A percentile compares a stretch with the other conserved stretches of the same genome.
phyloP scores from a whole-genome alignment of 2,888 invertebrate genomes.

The Cerceris ruficornis region DNA sequence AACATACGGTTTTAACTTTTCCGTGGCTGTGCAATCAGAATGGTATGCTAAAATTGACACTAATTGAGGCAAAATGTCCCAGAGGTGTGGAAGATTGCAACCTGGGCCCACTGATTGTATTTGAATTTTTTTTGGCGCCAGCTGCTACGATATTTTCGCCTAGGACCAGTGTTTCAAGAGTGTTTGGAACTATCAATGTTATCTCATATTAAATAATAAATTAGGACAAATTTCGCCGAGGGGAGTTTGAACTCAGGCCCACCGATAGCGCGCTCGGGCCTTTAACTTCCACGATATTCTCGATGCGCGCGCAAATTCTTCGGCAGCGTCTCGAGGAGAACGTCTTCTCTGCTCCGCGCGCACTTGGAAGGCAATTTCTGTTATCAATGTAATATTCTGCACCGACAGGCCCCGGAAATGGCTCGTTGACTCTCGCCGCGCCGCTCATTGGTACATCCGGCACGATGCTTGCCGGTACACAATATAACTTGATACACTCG shows the following conservation, averaged over 20 bases:
- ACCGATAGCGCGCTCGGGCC: neutral
- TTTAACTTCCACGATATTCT: neutral
- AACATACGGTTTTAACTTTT: too few species aligned
- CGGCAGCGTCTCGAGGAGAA: conserved; percentile 25
- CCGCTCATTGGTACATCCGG: conserved; percentile 80
- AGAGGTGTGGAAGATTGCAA: neutral
- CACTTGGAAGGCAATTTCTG: conserved; percentile 73
- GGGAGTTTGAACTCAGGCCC: too few species aligned
- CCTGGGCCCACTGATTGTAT: neutral
- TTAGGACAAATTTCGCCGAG: too few species aligned
- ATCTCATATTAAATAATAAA: neutral
- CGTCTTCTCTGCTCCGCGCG: conserved; percentile 50
- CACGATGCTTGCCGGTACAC: conserved; percentile 72
- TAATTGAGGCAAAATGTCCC: neutral
- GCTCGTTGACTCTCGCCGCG: conserved; percentile 79
- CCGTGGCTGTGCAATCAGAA: too few species aligned
- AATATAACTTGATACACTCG: conserved; percentile 74
- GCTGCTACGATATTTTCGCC: too few species aligned
- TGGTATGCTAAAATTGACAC: too few species aligned
- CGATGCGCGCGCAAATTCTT: neutral
- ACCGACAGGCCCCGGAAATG: conserved; percentile 77
- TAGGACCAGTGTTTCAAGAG: neutral
- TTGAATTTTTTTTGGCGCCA: too few species aligned
- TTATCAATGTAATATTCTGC: conserved; percentile 78
- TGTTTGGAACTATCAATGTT: neutral